Conservation (phyloP, 2,888 invertebrate genomes). For the Agrotis clavis region DNA sequence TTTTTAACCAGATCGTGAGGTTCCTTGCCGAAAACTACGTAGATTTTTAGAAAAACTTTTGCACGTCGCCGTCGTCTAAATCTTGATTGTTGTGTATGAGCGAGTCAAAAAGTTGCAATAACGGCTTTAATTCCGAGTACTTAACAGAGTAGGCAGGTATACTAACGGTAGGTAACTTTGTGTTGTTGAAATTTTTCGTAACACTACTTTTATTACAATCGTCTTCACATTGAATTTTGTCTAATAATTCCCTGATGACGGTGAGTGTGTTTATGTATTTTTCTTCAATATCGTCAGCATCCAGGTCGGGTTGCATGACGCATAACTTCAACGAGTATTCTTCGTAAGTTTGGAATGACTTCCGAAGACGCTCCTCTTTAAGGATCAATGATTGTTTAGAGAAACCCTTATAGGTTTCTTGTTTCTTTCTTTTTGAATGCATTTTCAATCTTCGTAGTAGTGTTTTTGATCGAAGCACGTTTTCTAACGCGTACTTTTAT, state of each 20-base stretch:
- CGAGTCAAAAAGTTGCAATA: conserved; percentile 5
- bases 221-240: not conserved
- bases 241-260: not conserved
- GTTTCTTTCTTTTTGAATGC: not conserved
- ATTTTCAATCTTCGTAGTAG: not conserved
- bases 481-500: not conserved
- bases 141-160: conserved; percentile 12
- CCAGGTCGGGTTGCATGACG: not conserved
- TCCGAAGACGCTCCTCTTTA: not conserved
- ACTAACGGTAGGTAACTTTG: not conserved
- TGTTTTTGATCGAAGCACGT: not conserved
- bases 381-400: not conserved
- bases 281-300: not conserved
- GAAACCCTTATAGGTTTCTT: not conserved
- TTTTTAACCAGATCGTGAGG: conserved; percentile 19
- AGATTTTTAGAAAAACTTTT: conserved; percentile 14
- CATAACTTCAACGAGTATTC: not conserved
- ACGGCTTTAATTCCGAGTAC: conserved; percentile 8
- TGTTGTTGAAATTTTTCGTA: not conserved
- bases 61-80: conserved; percentile 14
- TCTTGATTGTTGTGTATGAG: not conserved
- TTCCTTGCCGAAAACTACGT: conserved; percentile 7
- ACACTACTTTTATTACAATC: not conserved
- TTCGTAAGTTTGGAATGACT: not conserved
- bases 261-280: not conserved